Evolutionary conservation across 2,113 vertebrate species (phyloP), one percentile per base, ranked within the genome.

Genomic region (Antennarius striatus): DNA sequence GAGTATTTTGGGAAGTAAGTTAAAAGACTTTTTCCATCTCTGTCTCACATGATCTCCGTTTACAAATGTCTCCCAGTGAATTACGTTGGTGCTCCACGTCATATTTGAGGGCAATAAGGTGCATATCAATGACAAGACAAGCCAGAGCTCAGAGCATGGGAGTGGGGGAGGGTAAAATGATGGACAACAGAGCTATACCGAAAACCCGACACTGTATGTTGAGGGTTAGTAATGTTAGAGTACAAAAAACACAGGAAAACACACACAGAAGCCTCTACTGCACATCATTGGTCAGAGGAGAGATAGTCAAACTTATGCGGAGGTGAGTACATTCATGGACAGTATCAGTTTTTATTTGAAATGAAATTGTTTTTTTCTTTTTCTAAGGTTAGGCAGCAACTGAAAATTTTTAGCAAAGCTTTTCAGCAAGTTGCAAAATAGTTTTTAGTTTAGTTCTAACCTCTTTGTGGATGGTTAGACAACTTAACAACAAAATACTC

Each of bases 271-370:
- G 85, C 88, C 80, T 83, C 75, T 71, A 89, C 82, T 67, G 78
- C 75, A 84, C 63, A 60, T 71, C 81, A 71, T 77, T 83, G 86
- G 82, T 84, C 68, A 79, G 86, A 84, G 87, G 85, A 87, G 87
- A 89, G 87, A 91, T 87, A 91, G 90, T 85, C 88, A 92, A 90
- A 89, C 86, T 68, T 81, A 88, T 88, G 89, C 77, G 81, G 80
- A 82, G 81, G 83, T 89, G 88, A 89, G 78, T 89, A 91, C 91
- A 92, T 92, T 92, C 86, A 84, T 80, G 79, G 81, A 88, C 86
- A 86, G 86, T 79, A 84, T 88, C 76, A 59, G 77, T 80, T 78
- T 82, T 58, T 43, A 73, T 68, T 71, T 68, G 43, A 72, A 87
- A 78, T 64, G 17, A 75, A 59, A 70, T 74, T 36, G 39, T 66